A percentile compares a stretch with the other conserved stretches of the same genome.
phyloP scores from a whole-genome alignment of 2,888 invertebrate genomes.

The Rhagophthalmus giganteus region DNA sequence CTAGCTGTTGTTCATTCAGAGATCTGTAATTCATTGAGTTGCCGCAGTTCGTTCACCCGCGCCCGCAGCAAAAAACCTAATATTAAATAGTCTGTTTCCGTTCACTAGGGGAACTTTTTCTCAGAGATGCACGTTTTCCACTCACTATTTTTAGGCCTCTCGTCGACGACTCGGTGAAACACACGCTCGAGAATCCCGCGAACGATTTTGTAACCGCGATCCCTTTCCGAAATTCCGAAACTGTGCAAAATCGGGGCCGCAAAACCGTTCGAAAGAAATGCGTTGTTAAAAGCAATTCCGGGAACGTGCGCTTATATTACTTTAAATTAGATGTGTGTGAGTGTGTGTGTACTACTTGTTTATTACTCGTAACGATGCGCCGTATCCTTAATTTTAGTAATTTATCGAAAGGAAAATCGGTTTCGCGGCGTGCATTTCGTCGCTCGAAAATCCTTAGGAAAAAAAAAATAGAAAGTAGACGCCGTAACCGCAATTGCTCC shows the following conservation, averaged over 20 bases:
- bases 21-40: conserved; percentile 41
- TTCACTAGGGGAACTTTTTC: conserved; percentile 45
- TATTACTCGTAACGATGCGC: too few species aligned
- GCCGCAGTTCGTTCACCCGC: conserved; percentile 46
- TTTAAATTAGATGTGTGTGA: not conserved
- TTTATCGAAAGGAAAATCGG: too few species aligned
- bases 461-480: too few species aligned
- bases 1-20: conserved; percentile 38
- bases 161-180: conserved; percentile 19
- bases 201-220: too few species aligned
- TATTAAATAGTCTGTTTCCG: conserved; percentile 48
- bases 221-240: too few species aligned
- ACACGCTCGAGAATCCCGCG: conserved; percentile 5
- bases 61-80: conserved; percentile 46
- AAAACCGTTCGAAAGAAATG: too few species aligned
- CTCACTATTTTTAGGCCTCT: conserved; percentile 32
- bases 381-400: too few species aligned
- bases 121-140: conserved; percentile 33
- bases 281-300: not conserved
- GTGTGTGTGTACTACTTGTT: too few species aligned
- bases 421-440: too few species aligned
- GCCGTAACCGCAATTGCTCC: too few species aligned
- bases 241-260: not conserved
- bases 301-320: not conserved
- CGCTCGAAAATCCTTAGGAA: too few species aligned